A percentile compares a stretch with the other conserved stretches of the same genome.
phyloP scores from a whole-genome alignment of 2,797 vertebrate genomes.

The Ctenochaetus hawaiiensis region DNA sequence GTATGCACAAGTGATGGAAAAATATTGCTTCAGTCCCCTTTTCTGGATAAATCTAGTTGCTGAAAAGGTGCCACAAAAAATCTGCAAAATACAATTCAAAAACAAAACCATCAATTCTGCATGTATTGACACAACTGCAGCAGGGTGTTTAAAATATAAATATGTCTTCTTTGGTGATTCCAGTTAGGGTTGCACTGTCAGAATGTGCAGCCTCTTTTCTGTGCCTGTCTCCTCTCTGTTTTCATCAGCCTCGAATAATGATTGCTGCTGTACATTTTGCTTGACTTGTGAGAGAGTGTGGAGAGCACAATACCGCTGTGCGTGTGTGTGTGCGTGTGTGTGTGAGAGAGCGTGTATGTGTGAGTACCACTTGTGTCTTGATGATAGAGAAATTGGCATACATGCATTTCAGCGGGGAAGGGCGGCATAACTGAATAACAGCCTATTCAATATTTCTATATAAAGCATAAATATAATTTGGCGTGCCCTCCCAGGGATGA shows the following conservation, averaged over 20 bases:
- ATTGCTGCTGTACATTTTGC: conserved; percentile 40
- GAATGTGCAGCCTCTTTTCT: conserved; percentile 39
- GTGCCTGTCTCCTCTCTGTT: conserved; percentile 37
- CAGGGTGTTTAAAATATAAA: conserved; percentile 29
- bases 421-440: conserved; percentile 38
- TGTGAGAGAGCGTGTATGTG: conserved; percentile 1
- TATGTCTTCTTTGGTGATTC: conserved; percentile 39
- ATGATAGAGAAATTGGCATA: conserved; percentile 3
- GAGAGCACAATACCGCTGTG: background rate
- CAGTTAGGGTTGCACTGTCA: conserved; percentile 40
- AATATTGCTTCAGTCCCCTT: background rate
- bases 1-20: background rate
- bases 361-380: conserved; percentile 20
- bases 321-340: background rate
- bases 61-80: background rate
- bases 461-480: conserved; percentile 46
- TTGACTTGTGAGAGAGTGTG: conserved; percentile 6
- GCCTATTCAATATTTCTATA: conserved; percentile 41
- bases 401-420: conserved; percentile 31
- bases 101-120: background rate
- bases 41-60: background rate
- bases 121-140: conserved; percentile 22
- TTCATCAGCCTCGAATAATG: conserved; percentile 25
- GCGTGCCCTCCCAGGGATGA: conserved; percentile 20
- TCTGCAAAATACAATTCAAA: conserved; percentile 11